phyloP scores from a whole-genome alignment of 2,797 vertebrate species.

The Podarcis siculus region DNA sequence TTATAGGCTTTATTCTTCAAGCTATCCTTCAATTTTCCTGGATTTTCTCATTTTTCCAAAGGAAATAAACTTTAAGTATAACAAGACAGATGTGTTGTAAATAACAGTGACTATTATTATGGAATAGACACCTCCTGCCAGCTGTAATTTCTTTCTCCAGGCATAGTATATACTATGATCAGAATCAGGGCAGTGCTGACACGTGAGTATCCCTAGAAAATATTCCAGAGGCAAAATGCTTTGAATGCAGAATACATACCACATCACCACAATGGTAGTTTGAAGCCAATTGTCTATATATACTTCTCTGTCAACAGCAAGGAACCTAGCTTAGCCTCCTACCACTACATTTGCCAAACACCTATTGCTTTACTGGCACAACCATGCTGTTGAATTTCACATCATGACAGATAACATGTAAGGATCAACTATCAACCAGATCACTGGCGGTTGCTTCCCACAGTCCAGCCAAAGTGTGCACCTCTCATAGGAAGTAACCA shows the following conservation, averaged over 20 bases:
- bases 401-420: not conserved
- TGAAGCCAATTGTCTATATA: not conserved
- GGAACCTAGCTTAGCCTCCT: not conserved
- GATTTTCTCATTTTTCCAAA: constrained; percentile 39
- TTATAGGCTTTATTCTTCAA: constrained; percentile 64
- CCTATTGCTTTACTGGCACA: not conserved
- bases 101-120: constrained; percentile 60
- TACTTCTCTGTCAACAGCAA: not conserved
- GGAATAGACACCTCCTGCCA: constrained; percentile 63
- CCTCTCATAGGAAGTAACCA: not conserved
- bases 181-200: constrained; percentile 44
- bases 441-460: not conserved
- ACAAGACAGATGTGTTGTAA: constrained; percentile 69
- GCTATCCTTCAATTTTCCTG: constrained; percentile 63
- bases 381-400: not conserved
- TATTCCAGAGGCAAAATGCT: constrained; percentile 58
- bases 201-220: constrained; percentile 42
- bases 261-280: fast-evolving
- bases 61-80: constrained; percentile 63
- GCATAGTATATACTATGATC: constrained; percentile 48
- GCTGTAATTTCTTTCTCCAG: constrained; percentile 43
- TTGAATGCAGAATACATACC: not conserved
- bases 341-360: not conserved
- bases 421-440: not conserved
- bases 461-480: not conserved